phyloP scores from a whole-genome alignment of 2,113 vertebrate genomes.

The Dinomys branickii region DNA sequence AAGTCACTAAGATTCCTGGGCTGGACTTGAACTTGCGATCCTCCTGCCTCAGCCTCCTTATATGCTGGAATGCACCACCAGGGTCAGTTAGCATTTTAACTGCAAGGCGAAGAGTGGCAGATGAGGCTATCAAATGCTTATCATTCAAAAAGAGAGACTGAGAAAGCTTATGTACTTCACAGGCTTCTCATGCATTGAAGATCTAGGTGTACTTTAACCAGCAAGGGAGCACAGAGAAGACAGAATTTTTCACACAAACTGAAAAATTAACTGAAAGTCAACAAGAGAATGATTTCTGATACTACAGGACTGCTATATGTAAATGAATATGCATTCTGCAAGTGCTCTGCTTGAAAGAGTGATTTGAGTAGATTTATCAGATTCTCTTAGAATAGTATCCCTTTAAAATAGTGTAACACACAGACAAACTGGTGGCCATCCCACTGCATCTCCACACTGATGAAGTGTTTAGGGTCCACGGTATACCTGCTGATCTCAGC shows the following conservation, averaged over 20 bases:
- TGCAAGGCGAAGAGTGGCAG: not conserved
- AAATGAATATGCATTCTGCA: not conserved
- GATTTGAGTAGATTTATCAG: not conserved
- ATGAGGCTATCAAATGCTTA: not conserved
- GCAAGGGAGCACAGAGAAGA: not conserved
- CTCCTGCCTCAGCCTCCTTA: not conserved
- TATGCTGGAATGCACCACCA: not conserved
- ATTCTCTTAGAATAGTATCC: not conserved
- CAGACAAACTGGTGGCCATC: not conserved
- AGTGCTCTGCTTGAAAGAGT: not conserved
- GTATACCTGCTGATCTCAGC: not conserved
- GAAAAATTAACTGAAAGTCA: not conserved
- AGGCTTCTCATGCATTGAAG: not conserved
- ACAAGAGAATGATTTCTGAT: not conserved
- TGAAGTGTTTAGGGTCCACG: not conserved
- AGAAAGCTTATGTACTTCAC: not conserved
- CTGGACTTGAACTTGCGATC: not conserved
- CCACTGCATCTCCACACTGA: not conserved
- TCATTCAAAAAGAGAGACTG: not conserved
- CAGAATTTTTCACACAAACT: not conserved
- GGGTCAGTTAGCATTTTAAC: not conserved
- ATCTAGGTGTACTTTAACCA: not conserved
- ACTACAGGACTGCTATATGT: not conserved
- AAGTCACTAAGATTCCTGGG: not conserved
- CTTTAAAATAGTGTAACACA: not conserved